These are phyloP conservation scores for Bemisia tabaci DNA, from an alignment of 1,140 invertebrate genomes.

Conservation along the genomic window DNA sequence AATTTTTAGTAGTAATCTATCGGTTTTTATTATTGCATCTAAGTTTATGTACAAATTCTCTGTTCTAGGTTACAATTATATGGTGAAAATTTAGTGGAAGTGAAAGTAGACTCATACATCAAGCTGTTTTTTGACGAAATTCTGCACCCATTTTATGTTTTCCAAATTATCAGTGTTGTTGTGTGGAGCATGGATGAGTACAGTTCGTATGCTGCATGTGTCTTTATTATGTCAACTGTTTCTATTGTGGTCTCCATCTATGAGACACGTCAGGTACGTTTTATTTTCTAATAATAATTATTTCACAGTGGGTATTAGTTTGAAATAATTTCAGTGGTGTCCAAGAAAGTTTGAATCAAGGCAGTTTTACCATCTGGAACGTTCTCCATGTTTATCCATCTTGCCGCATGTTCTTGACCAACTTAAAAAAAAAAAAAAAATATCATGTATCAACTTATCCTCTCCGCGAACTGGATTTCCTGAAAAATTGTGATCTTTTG, in stretches of 20 bases:
- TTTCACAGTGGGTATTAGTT: background rate
- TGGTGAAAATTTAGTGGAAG: background rate
- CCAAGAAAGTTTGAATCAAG: too few relatives aligned
- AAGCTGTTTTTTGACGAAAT: constrained; percentile 57
- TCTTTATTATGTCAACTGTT: constrained; percentile 45
- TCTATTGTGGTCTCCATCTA: constrained; percentile 44
- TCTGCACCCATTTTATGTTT: constrained; percentile 86
- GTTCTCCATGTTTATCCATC: too few relatives aligned
- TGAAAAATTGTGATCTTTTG: too few relatives aligned
- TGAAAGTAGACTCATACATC: constrained; percentile 21
- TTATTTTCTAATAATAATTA: background rate
- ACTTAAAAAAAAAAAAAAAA: too few relatives aligned
- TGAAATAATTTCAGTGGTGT: too few relatives aligned
- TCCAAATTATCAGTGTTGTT: constrained; percentile 69
- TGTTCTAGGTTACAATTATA: background rate
- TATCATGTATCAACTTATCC: too few relatives aligned
- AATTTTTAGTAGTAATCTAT: too few relatives aligned
- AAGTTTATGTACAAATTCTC: too few relatives aligned
- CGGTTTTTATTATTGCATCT: too few relatives aligned
- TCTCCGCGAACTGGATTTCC: too few relatives aligned
- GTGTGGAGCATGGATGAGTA: constrained; percentile 68
- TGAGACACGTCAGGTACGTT: constrained; percentile 42
- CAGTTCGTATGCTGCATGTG: constrained; percentile 59
- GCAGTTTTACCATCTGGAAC: too few relatives aligned
- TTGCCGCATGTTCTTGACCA: too few relatives aligned